These are phyloP conservation scores for Nineta flava DNA, from an alignment of 2,888 invertebrate species.

Conservation along the genomic window DNA sequence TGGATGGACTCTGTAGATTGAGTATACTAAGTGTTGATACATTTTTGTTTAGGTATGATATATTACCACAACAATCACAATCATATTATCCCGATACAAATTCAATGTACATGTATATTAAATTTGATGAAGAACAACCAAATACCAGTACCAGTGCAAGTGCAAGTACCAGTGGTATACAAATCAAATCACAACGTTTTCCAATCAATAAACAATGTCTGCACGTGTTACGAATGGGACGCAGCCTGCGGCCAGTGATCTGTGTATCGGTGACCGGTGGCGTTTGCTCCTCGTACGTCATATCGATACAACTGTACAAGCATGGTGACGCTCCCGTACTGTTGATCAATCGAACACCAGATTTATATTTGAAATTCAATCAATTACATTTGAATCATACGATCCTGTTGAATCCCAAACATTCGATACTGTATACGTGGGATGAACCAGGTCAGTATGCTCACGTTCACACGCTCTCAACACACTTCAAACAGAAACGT, in stretches of 20 bases:
- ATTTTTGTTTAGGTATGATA: too few species aligned
- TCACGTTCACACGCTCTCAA: too few species aligned
- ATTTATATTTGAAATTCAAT: conserved; percentile 63
- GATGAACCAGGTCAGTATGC: conserved; percentile 69
- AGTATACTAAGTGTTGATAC: too few species aligned
- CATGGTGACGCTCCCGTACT: conserved; percentile 68
- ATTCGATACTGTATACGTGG: conserved; percentile 69
- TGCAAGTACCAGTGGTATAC: too few species aligned
- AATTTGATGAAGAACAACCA: conserved; percentile 39
- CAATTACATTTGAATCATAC: conserved; percentile 47
- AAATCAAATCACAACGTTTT: conserved; percentile 48
- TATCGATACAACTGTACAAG: conserved; percentile 58
- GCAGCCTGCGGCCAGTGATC: conserved; percentile 41
- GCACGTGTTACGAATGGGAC: conserved; percentile 65
- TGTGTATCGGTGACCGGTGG: conserved; percentile 60
- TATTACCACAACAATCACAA: too few species aligned
- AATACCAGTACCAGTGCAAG: conserved; percentile 39
- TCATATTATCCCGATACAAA: conserved; percentile 72
- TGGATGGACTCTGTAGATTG: too few species aligned
- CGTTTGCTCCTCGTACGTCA: conserved; percentile 51
- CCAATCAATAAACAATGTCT: conserved; percentile 50
- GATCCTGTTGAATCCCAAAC: conserved; percentile 57
- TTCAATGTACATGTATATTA: conserved; percentile 65
- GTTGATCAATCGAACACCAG: conserved; percentile 70
- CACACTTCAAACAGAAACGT: too few species aligned